These are phyloP conservation scores for Hoplostethus atlanticus DNA, from an alignment of 2,797 vertebrate species.

Conservation along the genomic window DNA sequence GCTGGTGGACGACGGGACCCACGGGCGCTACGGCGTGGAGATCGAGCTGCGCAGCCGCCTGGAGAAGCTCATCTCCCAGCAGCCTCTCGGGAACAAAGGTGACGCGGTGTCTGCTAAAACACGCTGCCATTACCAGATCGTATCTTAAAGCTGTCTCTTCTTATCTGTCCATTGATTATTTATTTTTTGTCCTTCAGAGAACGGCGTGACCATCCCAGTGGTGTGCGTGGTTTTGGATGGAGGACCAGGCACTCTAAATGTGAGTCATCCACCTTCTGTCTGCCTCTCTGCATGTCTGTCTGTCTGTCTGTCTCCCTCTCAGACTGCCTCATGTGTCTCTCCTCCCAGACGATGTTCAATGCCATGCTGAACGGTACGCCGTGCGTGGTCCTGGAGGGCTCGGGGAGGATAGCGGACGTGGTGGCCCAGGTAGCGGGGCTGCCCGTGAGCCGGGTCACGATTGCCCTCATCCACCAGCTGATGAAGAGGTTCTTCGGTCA, in stretches of 20 bases:
- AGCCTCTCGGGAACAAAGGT: slow-evolving; percentile 86
- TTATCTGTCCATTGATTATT: slow-evolving; percentile 21
- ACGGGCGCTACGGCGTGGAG: slow-evolving; percentile 89
- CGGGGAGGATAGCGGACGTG: slow-evolving; percentile 94
- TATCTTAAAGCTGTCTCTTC: slow-evolving; percentile 20
- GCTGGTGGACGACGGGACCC: slow-evolving; percentile 94
- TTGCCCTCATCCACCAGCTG: slow-evolving; percentile 85
- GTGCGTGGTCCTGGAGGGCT: slow-evolving; percentile 94
- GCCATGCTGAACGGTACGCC: slow-evolving; percentile 91
- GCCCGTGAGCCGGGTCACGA: slow-evolving; percentile 84
- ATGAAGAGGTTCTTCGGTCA: slow-evolving; percentile 86
- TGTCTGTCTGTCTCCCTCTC: background rate
- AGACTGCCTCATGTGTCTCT: slow-evolving; percentile 32
- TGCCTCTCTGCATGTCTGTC: background rate
- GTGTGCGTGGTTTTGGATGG: slow-evolving; percentile 96
- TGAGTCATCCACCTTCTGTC: slow-evolving; percentile 68
- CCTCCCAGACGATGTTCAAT: slow-evolving; percentile 91
- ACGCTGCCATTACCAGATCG: background rate
- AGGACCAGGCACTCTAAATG: slow-evolving; percentile 88
- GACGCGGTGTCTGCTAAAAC: background rate
- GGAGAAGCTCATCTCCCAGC: slow-evolving; percentile 92
- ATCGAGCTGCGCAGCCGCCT: slow-evolving; percentile 86
- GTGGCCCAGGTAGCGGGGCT: slow-evolving; percentile 89
- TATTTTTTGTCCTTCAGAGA: slow-evolving; percentile 74
- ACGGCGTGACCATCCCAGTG: slow-evolving; percentile 90